Evolutionary conservation across 2,888 invertebrate genomes (phyloP).

Genomic region (Marronus borbonicus): DNA sequence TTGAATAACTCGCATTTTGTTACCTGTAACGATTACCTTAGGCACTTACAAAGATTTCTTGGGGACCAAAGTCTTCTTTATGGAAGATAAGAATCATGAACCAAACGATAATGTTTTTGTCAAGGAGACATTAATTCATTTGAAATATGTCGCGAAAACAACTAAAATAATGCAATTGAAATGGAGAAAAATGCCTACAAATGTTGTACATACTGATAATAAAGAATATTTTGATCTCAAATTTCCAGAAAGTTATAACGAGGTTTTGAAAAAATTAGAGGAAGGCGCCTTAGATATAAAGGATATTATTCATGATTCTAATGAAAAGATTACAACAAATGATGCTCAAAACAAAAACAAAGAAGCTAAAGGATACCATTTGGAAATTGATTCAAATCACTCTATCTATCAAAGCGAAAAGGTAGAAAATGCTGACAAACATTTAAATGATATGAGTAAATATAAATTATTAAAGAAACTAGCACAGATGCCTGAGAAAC

Average conservation of each 20-base stretch:
- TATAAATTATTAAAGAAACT: constrained; percentile 62
- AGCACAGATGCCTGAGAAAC: constrained; percentile 60
- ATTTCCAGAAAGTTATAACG: constrained; percentile 63
- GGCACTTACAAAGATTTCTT: constrained; percentile 80
- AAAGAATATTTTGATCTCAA: constrained; percentile 60
- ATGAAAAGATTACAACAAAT: too few species aligned
- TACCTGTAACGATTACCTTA: constrained; percentile 65
- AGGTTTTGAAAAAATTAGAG: constrained; percentile 63
- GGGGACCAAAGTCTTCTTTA: constrained; percentile 84
- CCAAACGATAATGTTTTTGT: constrained; percentile 57
- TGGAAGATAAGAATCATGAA: constrained; percentile 73
- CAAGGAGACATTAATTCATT: constrained; percentile 72
- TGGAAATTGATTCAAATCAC: constrained; percentile 15
- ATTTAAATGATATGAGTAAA: constrained; percentile 54
- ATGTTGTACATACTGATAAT: constrained; percentile 63
- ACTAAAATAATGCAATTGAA: constrained; percentile 79
- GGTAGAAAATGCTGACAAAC: constrained; percentile 6
- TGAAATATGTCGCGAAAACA: constrained; percentile 77
- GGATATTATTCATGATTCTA: constrained; percentile 57
- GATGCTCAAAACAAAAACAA: too few species aligned
- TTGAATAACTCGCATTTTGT: neutral
- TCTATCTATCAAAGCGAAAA: neutral
- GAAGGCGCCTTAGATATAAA: constrained; percentile 62
- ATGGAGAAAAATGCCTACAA: constrained; percentile 75
- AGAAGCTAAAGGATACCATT: constrained; percentile 47